These are phyloP conservation scores for Lasioglossum calceatum DNA, from an alignment of 2,888 invertebrate species.

Conservation along the genomic window DNA sequence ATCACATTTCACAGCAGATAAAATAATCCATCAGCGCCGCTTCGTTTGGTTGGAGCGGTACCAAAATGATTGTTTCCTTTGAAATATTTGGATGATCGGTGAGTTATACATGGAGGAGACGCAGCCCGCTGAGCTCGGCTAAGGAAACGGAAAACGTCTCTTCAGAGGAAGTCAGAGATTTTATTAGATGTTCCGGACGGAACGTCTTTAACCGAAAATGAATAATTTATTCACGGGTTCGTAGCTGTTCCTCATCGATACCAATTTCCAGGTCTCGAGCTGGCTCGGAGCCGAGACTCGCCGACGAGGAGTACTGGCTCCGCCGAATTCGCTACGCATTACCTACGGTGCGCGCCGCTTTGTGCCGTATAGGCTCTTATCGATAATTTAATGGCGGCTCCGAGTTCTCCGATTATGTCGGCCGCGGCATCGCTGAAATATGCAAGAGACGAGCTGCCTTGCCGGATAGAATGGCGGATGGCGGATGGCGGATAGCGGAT, in stretches of 20 bases:
- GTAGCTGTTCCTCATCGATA: conserved; percentile 49
- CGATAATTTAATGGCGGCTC: conserved; percentile 62
- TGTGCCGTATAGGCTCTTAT: conserved; percentile 43
- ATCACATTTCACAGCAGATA: not conserved
- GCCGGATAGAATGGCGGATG: conserved; percentile 6
- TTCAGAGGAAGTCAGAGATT: not conserved
- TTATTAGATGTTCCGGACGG: conserved; percentile 28
- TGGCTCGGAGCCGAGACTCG: conserved; percentile 33
- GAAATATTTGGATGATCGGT: not conserved
- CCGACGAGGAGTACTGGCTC: conserved; percentile 21
- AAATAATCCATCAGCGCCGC: not conserved
- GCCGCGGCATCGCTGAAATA: conserved; percentile 34
- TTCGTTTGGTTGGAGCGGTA: not conserved
- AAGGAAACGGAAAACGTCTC: not conserved
- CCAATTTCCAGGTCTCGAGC: conserved; percentile 49
- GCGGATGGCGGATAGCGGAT: not conserved
- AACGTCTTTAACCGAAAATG: conserved; percentile 41
- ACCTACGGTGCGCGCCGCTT: not conserved
- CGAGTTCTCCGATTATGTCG: conserved; percentile 56
- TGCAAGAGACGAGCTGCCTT: conserved; percentile 24
- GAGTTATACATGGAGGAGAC: not conserved
- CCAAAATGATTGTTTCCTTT: not conserved
- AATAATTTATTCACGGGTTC: conserved; percentile 54
- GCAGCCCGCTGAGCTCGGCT: not conserved
- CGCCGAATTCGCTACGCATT: conserved; percentile 31